Percentiles rank a stretch among this genome's conserved stretches.
Conservation (phyloP, 1,140 invertebrate species). For the Tetranychus urticae region DNA sequence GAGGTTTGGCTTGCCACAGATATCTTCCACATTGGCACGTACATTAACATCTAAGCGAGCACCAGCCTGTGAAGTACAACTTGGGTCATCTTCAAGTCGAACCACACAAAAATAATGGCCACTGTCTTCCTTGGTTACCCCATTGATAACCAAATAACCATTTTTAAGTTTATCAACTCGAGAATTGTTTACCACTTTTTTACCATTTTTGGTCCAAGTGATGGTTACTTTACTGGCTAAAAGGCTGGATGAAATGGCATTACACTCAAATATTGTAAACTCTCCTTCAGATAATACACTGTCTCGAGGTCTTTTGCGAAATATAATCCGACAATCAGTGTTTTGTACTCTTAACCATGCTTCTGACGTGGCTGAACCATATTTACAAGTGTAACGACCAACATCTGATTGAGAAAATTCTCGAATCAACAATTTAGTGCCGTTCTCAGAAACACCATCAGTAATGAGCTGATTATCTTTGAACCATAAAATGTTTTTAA, state of each 20-base stretch:
- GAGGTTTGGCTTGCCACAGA: conserved; percentile 13
- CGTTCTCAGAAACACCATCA: conserved; percentile 1
- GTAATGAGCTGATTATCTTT: conserved; percentile 1
- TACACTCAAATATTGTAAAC: conserved; percentile 11
- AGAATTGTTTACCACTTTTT: conserved; percentile 1
- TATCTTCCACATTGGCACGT: conserved; percentile 4
- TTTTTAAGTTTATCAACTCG: conserved; percentile 7
- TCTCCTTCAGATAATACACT: conserved; percentile 9
- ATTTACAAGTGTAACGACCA: conserved; percentile 8
- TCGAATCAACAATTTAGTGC: conserved; percentile 5
- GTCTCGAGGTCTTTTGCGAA: conserved; percentile 11
- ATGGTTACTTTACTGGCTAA: not conserved
- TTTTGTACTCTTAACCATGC: conserved; percentile 3
- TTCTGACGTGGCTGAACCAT: conserved; percentile 1
- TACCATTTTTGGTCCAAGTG: conserved; percentile 4
- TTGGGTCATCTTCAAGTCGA: conserved; percentile 1
- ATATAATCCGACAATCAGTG: conserved; percentile 2
- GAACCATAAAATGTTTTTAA: conserved; percentile 3
- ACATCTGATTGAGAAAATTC: conserved; percentile 1
- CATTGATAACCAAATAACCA: conserved; percentile 9
- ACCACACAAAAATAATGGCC: conserved; percentile 14
- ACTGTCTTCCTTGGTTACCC: conserved; percentile 4
- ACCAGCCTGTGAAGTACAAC: not conserved
- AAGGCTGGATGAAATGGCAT: not conserved
- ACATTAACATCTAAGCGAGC: conserved; percentile 3